Base-by-base conservation (phyloP, 2,797 vertebrate species). In the Nyctalus aviator region DNA sequence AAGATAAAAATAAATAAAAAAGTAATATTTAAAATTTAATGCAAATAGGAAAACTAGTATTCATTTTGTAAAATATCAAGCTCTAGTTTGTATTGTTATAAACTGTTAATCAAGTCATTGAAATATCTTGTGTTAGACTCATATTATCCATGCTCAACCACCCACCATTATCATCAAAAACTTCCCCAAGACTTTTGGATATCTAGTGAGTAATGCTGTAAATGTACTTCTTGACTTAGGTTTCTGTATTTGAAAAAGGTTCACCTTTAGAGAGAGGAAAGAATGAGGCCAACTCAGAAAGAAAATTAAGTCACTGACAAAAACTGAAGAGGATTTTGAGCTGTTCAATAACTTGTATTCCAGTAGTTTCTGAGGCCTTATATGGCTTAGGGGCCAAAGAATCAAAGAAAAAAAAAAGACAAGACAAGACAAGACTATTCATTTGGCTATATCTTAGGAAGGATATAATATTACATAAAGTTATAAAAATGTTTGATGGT, bases 391-490 rank as follows among this genome's bases (percentile, higher is more conserved):
- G 13, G 23, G 4, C 37, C n/a, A 87, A 64, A 73, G 55, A 94
- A 48, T 48, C 72, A 94, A 94, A 90, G 66, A 48, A 64, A 66
- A 69, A 78, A 84, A 72, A 76, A 87, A 71, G 62, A 82, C n/a
- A 59, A 27, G 21, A 41, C 7, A 84, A 72, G 20, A 46, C 8
- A 76, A 64, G 62, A 77, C 46, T 75, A 62, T 78, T 71, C 41
- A 73, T 83, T 94, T 90, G 76, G 32, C 57, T 81, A 13, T 82
- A 76, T 66, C 30, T 83, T 82, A 35, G 62, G n/a, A 66, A 20
- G 30, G 25, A 71, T 50, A n/a, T 44, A 86, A 66, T 66, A 83
- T 92, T 87, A 44, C 6, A 71, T 66, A 92, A 90, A 68, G 68
- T 41, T 59, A 84, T 72, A 84, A 71, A 90, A 66, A 50, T 88